phyloP scores from a whole-genome alignment of 2,113 vertebrate species.

The Ivindomyrus marchei region DNA sequence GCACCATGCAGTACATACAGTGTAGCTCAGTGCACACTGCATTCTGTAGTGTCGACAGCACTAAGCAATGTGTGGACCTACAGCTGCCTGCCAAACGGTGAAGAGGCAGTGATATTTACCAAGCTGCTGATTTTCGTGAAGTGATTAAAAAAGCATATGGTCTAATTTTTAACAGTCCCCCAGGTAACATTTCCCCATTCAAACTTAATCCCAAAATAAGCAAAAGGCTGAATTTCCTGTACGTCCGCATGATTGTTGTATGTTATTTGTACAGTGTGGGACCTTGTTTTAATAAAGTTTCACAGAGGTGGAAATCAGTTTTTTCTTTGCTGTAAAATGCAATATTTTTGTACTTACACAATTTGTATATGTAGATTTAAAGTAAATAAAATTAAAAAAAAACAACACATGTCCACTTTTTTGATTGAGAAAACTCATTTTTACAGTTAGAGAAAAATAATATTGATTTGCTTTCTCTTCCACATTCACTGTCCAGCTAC shows the following conservation, averaged over 20 bases:
- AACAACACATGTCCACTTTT: neutral
- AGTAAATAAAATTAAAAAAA: neutral
- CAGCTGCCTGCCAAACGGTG: too few relatives aligned
- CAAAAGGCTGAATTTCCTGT: neutral
- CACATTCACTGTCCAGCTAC: neutral
- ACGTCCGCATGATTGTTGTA: neutral
- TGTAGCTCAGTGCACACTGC: neutral
- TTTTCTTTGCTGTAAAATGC: too few relatives aligned
- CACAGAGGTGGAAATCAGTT: too few relatives aligned
- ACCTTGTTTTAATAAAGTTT: too few relatives aligned
- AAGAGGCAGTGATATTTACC: too few relatives aligned
- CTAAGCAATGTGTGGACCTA: too few relatives aligned
- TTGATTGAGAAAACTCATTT: neutral
- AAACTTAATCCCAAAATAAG: neutral
- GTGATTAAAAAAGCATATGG: neutral
- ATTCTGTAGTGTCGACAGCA: neutral
- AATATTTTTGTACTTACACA: too few relatives aligned
- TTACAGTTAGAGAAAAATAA: neutral
- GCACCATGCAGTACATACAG: neutral
- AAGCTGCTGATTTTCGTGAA: too few relatives aligned
- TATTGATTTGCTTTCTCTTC: neutral
- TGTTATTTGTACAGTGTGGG: too few relatives aligned
- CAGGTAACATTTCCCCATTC: neutral
- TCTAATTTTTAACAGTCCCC: neutral
- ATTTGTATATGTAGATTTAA: neutral